Evolutionary conservation across 1,140 invertebrate species (phyloP), one percentile per base, ranked within the genome.

Genomic region (Bombus confusus): DNA sequence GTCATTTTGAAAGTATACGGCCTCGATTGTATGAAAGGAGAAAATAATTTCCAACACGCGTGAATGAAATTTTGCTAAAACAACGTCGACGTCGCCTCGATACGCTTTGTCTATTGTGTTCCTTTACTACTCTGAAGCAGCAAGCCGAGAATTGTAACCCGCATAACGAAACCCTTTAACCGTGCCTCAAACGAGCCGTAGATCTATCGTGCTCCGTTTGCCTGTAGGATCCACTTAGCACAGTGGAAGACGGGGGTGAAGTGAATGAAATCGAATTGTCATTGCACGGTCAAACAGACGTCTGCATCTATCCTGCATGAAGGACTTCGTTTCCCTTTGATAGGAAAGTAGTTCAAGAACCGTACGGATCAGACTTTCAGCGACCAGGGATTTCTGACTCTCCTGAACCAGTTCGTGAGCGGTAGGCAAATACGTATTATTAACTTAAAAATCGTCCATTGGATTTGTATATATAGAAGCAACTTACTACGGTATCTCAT

Each of bases 231-330:
- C 43, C 78, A 75, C 78, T 85, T 85, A 81, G 57, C 71, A 15
- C n/a, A 34, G 25, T 59, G 68, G 71, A 68, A 73, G 78, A 68
- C 78, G 41, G 43, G 43, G 18, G 68, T 39, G 69, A 74, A 75
- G 84, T 41, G 79, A 81, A 80, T 75, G 79, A 72, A 81, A 80
- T 85, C 79, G 79, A 80, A 75, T 85, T 85, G 78, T 80, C 84
- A 85, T 80, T 81, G 83, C 68, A 85, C 68, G 83, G 83, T 85
- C 83, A 85, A 85, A 80, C 68, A 85, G 77, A 80, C 52, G 76
- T 62, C 52, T 79, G 39, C 66, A 47, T 80, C 83, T 71, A 39
- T 59, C n/a, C 43, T 37, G 22, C 4, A 6, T 18, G 66, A 71
- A 39, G 31, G 28, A 52, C 68, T 72, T 25, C 64, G 57, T 47